A percentile compares a stretch with the other conserved stretches of the same genome.
Conservation (phyloP, 2,888 invertebrate genomes). For the Dione juno region DNA sequence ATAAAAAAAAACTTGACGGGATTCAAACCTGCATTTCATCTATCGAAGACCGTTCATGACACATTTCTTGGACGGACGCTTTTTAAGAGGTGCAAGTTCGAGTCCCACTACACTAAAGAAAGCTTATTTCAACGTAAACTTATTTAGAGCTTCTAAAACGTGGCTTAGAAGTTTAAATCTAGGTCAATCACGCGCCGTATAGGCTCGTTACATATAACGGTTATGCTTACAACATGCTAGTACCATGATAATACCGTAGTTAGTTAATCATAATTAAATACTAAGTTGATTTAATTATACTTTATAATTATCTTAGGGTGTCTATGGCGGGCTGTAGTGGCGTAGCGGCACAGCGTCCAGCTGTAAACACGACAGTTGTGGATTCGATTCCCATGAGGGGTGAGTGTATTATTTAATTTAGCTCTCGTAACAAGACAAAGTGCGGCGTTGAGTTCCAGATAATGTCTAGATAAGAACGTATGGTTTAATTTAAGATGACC, state of each 20-base stretch:
- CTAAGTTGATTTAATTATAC: slow-evolving; percentile 2
- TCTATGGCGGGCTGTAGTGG: too few relatives aligned
- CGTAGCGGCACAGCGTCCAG: not conserved
- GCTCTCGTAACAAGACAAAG: not conserved
- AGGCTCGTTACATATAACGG: slow-evolving; percentile 27
- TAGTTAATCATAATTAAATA: slow-evolving; percentile 21
- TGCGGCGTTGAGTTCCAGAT: not conserved
- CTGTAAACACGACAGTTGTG: not conserved
- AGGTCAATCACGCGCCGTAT: slow-evolving; percentile 27
- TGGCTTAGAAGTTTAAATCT: not conserved
- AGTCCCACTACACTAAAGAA: too few relatives aligned
- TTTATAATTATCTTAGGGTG: too few relatives aligned
- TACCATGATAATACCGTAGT: slow-evolving; percentile 12
- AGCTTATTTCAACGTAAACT: not conserved
- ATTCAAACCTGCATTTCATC: too few relatives aligned
- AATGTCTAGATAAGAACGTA: not conserved
- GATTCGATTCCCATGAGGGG: not conserved
- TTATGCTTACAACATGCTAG: slow-evolving; percentile 15
- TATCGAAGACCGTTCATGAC: too few relatives aligned
- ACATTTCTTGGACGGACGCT: too few relatives aligned
- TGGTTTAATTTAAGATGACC: too few relatives aligned
- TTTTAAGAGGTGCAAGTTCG: too few relatives aligned
- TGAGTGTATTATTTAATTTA: not conserved
- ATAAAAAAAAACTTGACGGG: too few relatives aligned
- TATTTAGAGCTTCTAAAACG: slow-evolving; percentile 2